Percentiles rank a stretch among this genome's conserved stretches.
phyloP scores from a whole-genome alignment of 2,797 vertebrate species.

The Dendrocincla tyrannina region DNA sequence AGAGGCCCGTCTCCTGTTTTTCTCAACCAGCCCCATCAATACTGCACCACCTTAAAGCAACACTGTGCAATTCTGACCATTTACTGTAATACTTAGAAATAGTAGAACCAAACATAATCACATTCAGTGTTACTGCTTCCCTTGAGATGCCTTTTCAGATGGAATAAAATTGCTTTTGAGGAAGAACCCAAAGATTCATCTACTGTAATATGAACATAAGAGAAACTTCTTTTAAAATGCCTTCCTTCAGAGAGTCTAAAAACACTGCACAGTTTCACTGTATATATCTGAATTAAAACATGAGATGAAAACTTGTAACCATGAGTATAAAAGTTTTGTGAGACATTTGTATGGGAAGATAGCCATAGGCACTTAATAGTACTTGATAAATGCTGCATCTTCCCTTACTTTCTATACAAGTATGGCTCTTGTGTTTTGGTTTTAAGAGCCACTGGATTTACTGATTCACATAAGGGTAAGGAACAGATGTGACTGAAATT shows the following conservation, averaged over 20 bases:
- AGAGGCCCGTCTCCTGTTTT: background rate
- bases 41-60: background rate
- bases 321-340: background rate
- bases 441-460: background rate
- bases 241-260: background rate
- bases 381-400: background rate
- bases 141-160: background rate
- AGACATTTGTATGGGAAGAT: background rate
- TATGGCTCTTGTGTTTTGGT: background rate
- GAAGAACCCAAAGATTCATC: background rate
- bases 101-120: background rate
- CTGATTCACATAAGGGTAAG: background rate
- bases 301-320: background rate
- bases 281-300: background rate
- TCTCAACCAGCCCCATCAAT: background rate
- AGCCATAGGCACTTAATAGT: background rate
- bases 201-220: background rate
- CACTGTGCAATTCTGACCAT: background rate
- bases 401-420: background rate
- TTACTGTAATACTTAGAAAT: background rate
- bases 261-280: background rate
- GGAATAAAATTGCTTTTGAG: background rate
- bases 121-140: background rate
- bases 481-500: background rate
- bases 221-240: background rate